Evolutionary conservation across 2,888 invertebrate genomes (phyloP), one percentile per base, ranked within the genome.

Genomic region (Scrobipalpa costella): DNA sequence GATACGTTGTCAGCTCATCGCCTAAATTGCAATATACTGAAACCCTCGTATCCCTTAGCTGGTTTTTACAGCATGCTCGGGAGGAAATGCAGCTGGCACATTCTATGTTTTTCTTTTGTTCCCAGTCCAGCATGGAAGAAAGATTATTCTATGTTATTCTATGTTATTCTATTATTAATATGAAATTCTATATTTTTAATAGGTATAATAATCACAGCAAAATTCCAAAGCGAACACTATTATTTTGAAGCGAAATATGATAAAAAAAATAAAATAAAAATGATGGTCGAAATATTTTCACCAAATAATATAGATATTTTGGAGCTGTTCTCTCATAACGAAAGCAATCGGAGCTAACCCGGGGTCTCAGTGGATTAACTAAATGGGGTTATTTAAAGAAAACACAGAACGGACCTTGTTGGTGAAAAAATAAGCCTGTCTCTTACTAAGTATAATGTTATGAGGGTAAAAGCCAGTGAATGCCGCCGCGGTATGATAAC

Each of bases 321-420:
- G 11, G 13, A 13, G 11, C 13, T 40, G 44, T 44, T n/a, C 15
- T 15, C 15, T 44, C 6, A 44, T 44, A 44, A 44, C 44, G 44
- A 44, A 27, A 1, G 44, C 44, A n/a, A 15, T 44, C 15, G 44
- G 44, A n/a, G 44, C 44, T n/a, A 44, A n/a, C 40, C 9, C 13
- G 40, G 40, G 40, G 40, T 13, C 40, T 13, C 13, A 3, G 13
- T 13, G 44, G 15, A 44, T 44, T 44, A 15, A 15, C 44, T 44
- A 15, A 44, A 44, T 44, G 15, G 44, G 15, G n/a, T 15, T n/a
- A 44, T 44, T 44, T 44, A 15, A 44, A 15, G n/a, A 44, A 44
- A 44, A 44, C 44, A 15, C 44, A 44, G 13, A 64, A 13, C 38
- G 49, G 40, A n/a, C 44, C n/a, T 44, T 44, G 44, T 44, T 44